These are phyloP conservation scores for Drosophila nigromelanica DNA, from an alignment of 1,140 invertebrate species.

Conservation along the genomic window DNA sequence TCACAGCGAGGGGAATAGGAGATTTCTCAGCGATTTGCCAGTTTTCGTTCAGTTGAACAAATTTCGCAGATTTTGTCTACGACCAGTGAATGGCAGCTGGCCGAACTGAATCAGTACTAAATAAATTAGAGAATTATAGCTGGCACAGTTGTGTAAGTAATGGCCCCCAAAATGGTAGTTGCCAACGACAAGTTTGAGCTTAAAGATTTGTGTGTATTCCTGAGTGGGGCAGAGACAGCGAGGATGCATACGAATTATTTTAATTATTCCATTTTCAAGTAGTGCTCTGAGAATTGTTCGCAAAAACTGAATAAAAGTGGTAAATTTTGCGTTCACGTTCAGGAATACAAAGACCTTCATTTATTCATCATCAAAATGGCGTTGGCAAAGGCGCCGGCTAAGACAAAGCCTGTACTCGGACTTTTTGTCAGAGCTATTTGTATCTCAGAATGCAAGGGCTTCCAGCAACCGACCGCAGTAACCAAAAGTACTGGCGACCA, in stretches of 20 bases:
- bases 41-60: conserved; percentile 32
- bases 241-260: conserved; percentile 15
- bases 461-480: conserved; percentile 31
- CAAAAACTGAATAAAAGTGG: conserved; percentile 70
- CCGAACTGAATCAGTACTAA: conserved; percentile 40
- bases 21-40: conserved; percentile 46
- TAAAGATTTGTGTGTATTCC: conserved; percentile 37
- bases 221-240: background rate
- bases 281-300: conserved; percentile 29
- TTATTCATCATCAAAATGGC: conserved; percentile 80
- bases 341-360: conserved; percentile 70
- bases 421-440: conserved; percentile 38
- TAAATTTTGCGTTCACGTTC: conserved; percentile 46
- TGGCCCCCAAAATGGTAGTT: conserved; percentile 4
- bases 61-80: conserved; percentile 3
- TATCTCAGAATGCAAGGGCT: conserved; percentile 38
- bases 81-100: conserved; percentile 4
- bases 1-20: conserved; percentile 40
- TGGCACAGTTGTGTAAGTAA: conserved; percentile 9
- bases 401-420: conserved; percentile 55
- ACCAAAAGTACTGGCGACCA: conserved; percentile 40
- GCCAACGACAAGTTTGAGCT: conserved; percentile 26
- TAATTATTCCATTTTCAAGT: conserved; percentile 64
- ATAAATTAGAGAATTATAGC: conserved; percentile 61
- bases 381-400: conserved; percentile 46